Evolutionary conservation across 2,797 vertebrate genomes (phyloP), one percentile per base, ranked within the genome.

Genomic region (Poecilia wingei): DNA sequence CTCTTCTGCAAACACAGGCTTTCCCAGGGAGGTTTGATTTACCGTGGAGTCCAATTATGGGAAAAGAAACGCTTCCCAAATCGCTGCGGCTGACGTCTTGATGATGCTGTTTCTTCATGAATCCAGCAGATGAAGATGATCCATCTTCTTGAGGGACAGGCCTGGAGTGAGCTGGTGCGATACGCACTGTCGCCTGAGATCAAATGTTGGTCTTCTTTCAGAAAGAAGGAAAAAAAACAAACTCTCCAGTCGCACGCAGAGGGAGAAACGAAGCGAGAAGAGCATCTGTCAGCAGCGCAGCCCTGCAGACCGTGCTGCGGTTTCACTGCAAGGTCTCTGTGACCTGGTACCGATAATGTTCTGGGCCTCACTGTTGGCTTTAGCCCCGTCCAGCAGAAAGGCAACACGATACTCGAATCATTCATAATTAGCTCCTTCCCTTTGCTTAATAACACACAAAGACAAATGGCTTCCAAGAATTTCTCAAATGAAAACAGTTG

Each of bases 361-460:
- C 78, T 86, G 88, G 90, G 90, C 91, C 90, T 82, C 87, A 79
- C 39, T 25, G 79, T 84, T 91, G 93, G 90, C 89, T 87, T 79
- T 76, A 85, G 80, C 87, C 84, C 86, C 79, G 83, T 88, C 91
- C 91, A 91, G 82, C 87, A 80, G 70, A 76, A 76, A 85, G 86
- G 92, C 83, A 94, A 94, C 82, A 80, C 57, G 83, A 95, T 94
- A 92, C 92, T 87, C 86, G 88, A 94, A 94, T 94, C 91, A 93
- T 93, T 94, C 83, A 88, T 92, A 94, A 95, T 94, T 91, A 94
- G 90, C 87, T 94, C 87, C 84, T 93, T 94, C 87, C 89, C 83
- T 90, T 88, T 91, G 90, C 89, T 92, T 91, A 93, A 93, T 89
- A 93, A 92, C 91, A 95, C 91, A 91, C 82, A 87, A 88, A 92